These are phyloP conservation scores for Colaptes auratus DNA, from an alignment of 2,113 vertebrate species.

Conservation along the genomic window DNA sequence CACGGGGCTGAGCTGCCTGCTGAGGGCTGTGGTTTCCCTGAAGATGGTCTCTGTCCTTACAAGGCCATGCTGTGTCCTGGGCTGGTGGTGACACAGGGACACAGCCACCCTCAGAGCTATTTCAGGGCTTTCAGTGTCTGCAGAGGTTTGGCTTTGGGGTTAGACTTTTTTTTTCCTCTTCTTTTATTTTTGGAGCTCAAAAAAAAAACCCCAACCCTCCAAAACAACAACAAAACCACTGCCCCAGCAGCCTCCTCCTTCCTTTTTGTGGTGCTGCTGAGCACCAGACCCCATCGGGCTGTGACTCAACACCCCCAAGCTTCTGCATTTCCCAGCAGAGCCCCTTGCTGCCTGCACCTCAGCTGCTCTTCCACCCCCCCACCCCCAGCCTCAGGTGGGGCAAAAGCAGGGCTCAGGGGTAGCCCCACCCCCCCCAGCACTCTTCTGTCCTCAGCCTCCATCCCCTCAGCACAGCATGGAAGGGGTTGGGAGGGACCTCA, in stretches of 20 bases:
- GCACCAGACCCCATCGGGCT: background rate
- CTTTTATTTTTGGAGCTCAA: background rate
- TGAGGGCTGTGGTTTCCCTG: background rate
- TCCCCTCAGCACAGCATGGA: background rate
- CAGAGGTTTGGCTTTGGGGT: background rate
- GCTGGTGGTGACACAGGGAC: background rate
- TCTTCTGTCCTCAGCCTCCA: rapidly evolving
- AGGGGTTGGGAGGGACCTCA: no score
- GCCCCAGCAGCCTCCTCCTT: slow-evolving; percentile 44
- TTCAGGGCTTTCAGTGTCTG: background rate
- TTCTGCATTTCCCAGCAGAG: slow-evolving; percentile 63
- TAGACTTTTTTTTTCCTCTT: background rate
- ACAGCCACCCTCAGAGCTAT: background rate
- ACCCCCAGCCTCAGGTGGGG: background rate
- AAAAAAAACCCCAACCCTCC: background rate
- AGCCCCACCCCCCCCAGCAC: no score
- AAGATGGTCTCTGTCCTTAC: slow-evolving; percentile 17
- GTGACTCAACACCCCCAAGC: slow-evolving; percentile 62
- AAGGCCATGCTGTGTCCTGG: background rate
- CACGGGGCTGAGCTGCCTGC: background rate
- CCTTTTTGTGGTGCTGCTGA: slow-evolving; percentile 58
- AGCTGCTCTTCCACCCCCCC: background rate
- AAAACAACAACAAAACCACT: no score
- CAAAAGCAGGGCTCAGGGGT: rapidly evolving
- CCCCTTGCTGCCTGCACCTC: background rate